Evolutionary conservation across 2,888 invertebrate genomes (phyloP).

Genomic region (Oscheius onirici): DNA sequence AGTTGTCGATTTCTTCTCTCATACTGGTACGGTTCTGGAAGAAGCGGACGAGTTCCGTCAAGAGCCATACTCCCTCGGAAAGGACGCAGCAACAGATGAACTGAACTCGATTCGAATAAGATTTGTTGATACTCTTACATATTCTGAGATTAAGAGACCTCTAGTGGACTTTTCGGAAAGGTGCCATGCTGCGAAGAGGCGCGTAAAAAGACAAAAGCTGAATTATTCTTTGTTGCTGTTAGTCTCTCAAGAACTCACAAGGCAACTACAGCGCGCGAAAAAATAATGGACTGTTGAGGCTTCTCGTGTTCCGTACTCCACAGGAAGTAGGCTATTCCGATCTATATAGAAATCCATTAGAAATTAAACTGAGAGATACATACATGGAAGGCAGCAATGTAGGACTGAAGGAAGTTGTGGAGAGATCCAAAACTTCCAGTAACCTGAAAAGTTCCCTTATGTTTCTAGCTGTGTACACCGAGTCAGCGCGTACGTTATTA

Average conservation of each 20-base stretch:
- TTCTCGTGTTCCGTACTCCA: slow-evolving; percentile 39
- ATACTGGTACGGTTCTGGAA: slow-evolving; percentile 40
- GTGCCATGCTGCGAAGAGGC: slow-evolving; percentile 60
- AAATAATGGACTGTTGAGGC: slow-evolving; percentile 49
- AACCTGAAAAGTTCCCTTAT: slow-evolving; percentile 41
- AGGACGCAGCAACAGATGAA: slow-evolving; percentile 53
- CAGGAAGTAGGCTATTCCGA: slow-evolving; percentile 49
- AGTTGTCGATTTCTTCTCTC: slow-evolving; percentile 56
- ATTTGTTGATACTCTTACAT: slow-evolving; percentile 37
- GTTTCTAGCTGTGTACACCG: no score
- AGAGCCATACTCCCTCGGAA: slow-evolving; percentile 61
- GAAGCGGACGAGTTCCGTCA: slow-evolving; percentile 54
- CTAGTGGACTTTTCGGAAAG: slow-evolving; percentile 55
- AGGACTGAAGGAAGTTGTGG: slow-evolving; percentile 60
- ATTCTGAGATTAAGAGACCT: slow-evolving; percentile 58
- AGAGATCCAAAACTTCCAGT: slow-evolving; percentile 52
- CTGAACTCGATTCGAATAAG: slow-evolving; percentile 43
- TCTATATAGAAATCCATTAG: slow-evolving; percentile 34
- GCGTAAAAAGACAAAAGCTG: slow-evolving; percentile 57
- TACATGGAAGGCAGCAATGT: slow-evolving; percentile 59
- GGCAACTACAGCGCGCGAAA: slow-evolving; percentile 58
- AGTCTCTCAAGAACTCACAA: no score
- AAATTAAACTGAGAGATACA: slow-evolving; percentile 46
- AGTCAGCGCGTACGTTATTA: no score
- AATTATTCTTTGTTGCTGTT: no score